Evolutionary conservation across 2,113 vertebrate genomes (phyloP), one percentile per base, ranked within the genome.

Genomic region (Nothocercus nigrocapillus): DNA sequence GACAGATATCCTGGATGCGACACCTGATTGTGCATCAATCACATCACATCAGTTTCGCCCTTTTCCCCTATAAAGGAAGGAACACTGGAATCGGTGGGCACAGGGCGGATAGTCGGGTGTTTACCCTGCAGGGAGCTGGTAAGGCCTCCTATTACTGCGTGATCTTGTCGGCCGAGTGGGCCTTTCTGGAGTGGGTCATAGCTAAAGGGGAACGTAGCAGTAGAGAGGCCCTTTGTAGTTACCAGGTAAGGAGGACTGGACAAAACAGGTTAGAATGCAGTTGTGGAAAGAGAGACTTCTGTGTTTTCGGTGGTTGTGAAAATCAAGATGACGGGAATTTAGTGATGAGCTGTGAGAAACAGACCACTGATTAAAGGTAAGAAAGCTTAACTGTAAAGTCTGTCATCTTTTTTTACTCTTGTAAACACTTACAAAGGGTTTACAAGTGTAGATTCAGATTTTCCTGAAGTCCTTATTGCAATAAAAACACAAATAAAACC

Each of bases 361-460:
- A 89, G 54, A 58, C 94, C 63, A 3, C 94, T 63, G 40, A 62
- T 85, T 42, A 54, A 90, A 95, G 95, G 95, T 96, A 96, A 96
- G 96, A 63, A 75, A 92, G 90, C 24, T 56, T 30, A 53, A 51
- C 49, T 83, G 67, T 81, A 58, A 85, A 88, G 36, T 34, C 28
- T 58, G 54, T 70, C 58, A 20, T 28, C 27, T 54, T 72, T 34
- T 27, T 79, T 88, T 74, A 62, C n/a, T 88, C 28, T 64, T 68
- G 30, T 79, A 34, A 75, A 87, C 19, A 67, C 28, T n/a, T 82
- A 11, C 51, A 42, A 93, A 82, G 51, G 6, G 36, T 36, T 36
- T 36, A 36, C 36, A 36, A 85, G 79, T 20, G 13, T 51, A 24
- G 6, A 53, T 49, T 49, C 49, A 47, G 22, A 5, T 80, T 89